Conservation (phyloP, 2,888 invertebrate species). For the Polydrusus pterygomalis region DNA sequence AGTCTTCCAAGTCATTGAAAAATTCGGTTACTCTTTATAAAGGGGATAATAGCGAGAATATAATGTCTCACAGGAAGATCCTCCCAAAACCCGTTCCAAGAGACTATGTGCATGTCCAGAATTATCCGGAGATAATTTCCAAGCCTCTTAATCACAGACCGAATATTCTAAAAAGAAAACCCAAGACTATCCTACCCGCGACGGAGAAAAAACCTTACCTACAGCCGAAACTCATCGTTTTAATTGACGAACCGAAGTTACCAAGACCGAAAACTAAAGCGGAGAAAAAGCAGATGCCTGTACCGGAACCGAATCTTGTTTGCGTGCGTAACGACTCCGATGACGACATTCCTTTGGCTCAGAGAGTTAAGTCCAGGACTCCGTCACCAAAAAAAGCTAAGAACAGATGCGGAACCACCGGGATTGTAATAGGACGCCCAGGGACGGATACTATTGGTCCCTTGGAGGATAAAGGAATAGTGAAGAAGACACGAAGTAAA, state of each 20-base stretch:
- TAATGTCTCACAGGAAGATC: too few relatives aligned
- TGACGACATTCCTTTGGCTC: conserved; percentile 12
- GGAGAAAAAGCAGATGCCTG: conserved; percentile 16
- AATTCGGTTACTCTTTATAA: not conserved
- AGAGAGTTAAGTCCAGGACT: conserved; percentile 9
- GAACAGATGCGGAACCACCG: not conserved
- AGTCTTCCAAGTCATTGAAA: not conserved
- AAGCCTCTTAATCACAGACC: not conserved
- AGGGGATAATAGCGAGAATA: not conserved
- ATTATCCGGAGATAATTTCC: not conserved
- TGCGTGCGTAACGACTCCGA: not conserved
- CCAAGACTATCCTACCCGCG: not conserved
- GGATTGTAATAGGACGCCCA: not conserved
- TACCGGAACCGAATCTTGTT: not conserved
- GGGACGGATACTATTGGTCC: not conserved
- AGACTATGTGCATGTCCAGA: not conserved
- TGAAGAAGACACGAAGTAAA: too few relatives aligned
- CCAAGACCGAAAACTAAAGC: conserved; percentile 11
- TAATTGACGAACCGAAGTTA: not conserved
- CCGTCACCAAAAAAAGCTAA: conserved; percentile 20
- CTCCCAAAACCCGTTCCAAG: not conserved
- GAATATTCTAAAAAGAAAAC: conserved; percentile 3
- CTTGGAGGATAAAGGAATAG: not conserved
- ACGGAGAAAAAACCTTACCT: not conserved
- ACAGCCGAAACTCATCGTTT: not conserved